Evolutionary conservation across 2,797 vertebrate genomes (phyloP), one percentile per base, ranked within the genome.

Genomic region (Chelon auratus): DNA sequence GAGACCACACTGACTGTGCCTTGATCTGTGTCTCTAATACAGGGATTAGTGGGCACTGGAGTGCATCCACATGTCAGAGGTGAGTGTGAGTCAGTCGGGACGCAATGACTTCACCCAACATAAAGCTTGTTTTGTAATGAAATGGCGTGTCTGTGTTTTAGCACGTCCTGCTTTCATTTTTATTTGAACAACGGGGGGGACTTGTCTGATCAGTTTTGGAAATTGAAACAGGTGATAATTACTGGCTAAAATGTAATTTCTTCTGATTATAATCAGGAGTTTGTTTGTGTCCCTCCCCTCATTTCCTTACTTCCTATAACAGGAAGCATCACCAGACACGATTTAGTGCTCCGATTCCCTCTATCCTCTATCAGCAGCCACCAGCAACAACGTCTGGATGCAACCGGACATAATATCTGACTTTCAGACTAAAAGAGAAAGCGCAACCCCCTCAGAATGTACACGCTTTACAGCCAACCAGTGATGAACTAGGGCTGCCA

Each of bases 31-130:
- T 62, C 20, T 58, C 51, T 73, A 57, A 50, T 56, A 57, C 53
- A 52, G 45, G 42, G 72, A 90, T 90, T 88, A 89, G 62, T 53
- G 71, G 18, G 56, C 37, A 39, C 60, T 72, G 39, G 39, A 72
- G 58, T 73, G 45, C 14, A 20, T 75, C 76, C 56, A 73, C 40
- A 75, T 69, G 66, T 80, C 65, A 83, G 54, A 20, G 33, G 40
- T 50, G 40, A 66, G 56, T 18, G 48, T 58, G 80, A 75, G 69
- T 87, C 71, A 71, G 62, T 13, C 36, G 4, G 55, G 57, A 63
- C 47, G 59, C 48, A 39, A 70, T 63, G 40, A 55, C 43, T 66
- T 72, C 40, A 57, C 10, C 30, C n/a, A 5, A 53, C 55, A 30
- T 40, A 39, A 48, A 39, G 22, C n/a, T 10, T 10, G 59, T 42